Percentiles rank a stretch among this genome's conserved stretches.
Conservation (phyloP, 2,797 vertebrate species). For the Onychomys torridus region DNA sequence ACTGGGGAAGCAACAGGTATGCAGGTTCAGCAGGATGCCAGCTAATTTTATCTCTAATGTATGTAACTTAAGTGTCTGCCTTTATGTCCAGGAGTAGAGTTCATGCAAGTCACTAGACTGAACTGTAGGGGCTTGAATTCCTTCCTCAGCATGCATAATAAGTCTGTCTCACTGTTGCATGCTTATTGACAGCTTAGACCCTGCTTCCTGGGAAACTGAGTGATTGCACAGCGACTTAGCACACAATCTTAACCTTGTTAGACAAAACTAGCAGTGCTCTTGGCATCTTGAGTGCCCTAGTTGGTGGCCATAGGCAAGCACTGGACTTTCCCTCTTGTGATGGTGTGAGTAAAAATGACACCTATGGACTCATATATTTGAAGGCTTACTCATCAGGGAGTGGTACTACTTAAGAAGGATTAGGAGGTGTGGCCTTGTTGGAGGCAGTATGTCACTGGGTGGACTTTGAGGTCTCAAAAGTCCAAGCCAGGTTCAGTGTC, state of each 20-base stretch:
- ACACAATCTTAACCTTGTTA: not conserved
- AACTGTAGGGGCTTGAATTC: not conserved
- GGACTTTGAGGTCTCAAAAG: not conserved
- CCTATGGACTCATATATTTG: not conserved
- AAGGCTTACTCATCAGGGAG: not conserved
- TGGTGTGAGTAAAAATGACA: not conserved
- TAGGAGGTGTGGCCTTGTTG: not conserved
- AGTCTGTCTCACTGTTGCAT: not conserved
- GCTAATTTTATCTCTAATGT: not conserved
- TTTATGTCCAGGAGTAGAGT: not conserved
- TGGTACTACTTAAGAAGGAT: not conserved
- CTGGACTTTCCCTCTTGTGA: not conserved
- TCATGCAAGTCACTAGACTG: not conserved
- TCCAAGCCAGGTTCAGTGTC: not conserved
- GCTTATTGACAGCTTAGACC: not conserved
- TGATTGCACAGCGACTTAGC: not conserved
- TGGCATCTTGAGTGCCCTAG: not conserved
- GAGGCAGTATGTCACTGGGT: not conserved
- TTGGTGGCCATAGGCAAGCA: not conserved
- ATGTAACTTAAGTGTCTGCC: not conserved
- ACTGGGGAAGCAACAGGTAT: not conserved
- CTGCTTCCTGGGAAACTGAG: not conserved
- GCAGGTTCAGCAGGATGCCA: not conserved
- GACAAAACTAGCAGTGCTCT: not conserved
- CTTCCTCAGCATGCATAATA: not conserved